phyloP scores from a whole-genome alignment of 2,113 vertebrate genomes.

The Callipepla squamata region DNA sequence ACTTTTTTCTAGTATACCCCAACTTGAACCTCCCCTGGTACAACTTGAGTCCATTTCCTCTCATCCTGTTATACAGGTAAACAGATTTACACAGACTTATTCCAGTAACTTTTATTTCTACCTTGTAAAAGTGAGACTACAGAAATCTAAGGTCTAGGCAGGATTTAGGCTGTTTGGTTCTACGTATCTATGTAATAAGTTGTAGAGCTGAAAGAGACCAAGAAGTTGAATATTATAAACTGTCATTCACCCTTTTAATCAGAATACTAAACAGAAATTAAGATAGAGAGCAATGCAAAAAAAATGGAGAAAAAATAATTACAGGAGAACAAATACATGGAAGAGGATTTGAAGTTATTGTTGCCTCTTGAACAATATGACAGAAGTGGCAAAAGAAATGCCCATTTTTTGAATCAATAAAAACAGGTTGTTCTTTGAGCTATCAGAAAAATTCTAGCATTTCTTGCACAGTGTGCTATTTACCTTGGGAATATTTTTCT shows the following conservation, averaged over 20 bases:
- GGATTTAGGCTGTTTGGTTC: not conserved
- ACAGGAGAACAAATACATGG: not conserved
- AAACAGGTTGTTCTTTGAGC: not conserved
- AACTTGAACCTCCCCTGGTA: too few relatives aligned
- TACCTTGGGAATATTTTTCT: not conserved
- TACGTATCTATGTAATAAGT: fast-evolving
- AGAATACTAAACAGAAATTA: not conserved
- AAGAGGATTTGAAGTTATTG: not conserved
- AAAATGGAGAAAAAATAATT: fast-evolving
- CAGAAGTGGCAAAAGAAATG: fast-evolving
- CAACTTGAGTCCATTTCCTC: too few relatives aligned
- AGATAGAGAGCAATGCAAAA: not conserved
- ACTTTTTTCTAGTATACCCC: too few relatives aligned
- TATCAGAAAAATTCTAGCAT: not conserved
- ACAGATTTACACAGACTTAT: not conserved
- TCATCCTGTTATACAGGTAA: not conserved
- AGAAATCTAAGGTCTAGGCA: not conserved
- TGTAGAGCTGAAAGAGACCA: not conserved
- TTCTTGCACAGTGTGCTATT: not conserved
- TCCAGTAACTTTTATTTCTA: not conserved
- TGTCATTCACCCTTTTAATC: not conserved
- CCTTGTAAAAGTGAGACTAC: not conserved
- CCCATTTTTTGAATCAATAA: not conserved
- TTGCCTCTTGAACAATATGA: not conserved
- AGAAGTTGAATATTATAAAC: not conserved